phyloP scores from a whole-genome alignment of 1,140 invertebrate genomes.

The Hyles vespertilio region DNA sequence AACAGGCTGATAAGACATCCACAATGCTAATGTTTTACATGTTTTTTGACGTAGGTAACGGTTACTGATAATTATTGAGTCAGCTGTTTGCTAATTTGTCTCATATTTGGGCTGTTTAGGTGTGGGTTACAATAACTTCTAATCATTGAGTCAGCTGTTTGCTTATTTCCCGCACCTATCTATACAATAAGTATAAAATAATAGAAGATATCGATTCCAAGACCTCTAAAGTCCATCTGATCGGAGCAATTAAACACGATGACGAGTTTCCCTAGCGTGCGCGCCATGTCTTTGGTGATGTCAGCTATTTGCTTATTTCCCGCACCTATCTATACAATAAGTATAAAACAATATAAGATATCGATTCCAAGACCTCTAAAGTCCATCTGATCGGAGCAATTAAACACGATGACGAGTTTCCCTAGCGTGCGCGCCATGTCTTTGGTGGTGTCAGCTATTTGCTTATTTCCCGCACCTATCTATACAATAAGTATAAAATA shows the following conservation, averaged over 20 bases:
- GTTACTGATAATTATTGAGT: conserved; percentile 76
- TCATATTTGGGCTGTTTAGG: too few relatives aligned
- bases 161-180: not conserved
- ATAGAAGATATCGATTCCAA: too few relatives aligned
- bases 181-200: too few relatives aligned
- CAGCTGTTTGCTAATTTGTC: too few relatives aligned
- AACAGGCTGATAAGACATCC: too few relatives aligned
- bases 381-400: conserved; percentile 98
- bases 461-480: not conserved
- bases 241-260: conserved; percentile 98
- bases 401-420: conserved; percentile 97
- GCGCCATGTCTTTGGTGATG: not conserved
- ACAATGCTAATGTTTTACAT: too few relatives aligned
- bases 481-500: too few relatives aligned
- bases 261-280: conserved; percentile 93
- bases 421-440: conserved; percentile 80
- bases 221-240: conserved; percentile 97
- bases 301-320: conserved; percentile 44
- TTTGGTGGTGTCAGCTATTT: not conserved
- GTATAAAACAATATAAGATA: too few relatives aligned
- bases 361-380: conserved; percentile 83
- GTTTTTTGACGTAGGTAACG: too few relatives aligned
- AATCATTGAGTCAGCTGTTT: conserved; percentile 81
- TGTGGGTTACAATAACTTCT: too few relatives aligned
- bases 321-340: too few relatives aligned